Conservation (phyloP, 2,888 invertebrate species). For the Sinotaia quadrata region DNA sequence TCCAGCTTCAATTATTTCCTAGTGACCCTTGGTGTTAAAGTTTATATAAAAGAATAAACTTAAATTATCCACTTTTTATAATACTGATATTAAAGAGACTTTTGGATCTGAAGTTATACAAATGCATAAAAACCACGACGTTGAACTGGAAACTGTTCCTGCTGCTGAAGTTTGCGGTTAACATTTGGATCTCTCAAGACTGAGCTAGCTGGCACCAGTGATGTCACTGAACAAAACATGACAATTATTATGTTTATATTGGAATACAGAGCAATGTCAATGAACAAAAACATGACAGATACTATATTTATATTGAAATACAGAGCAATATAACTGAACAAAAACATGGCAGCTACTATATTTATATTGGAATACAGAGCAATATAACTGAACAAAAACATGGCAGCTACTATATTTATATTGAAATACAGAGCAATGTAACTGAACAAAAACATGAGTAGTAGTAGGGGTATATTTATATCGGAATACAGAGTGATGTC, state of each 20-base stretch:
- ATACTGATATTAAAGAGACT: no score
- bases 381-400: no score
- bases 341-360: neutral
- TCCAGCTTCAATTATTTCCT: no score
- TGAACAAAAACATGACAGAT: no score
- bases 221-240: slow-evolving; percentile 15
- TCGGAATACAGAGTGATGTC: neutral
- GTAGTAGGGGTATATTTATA: neutral
- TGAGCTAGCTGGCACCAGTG: slow-evolving; percentile 1
- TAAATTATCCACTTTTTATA: no score
- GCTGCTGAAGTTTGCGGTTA: slow-evolving; percentile 17
- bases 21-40: no score
- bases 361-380: neutral
- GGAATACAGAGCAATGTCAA: neutral
- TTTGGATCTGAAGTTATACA: slow-evolving; percentile 8
- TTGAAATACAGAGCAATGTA: no score
- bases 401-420: no score
- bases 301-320: no score
- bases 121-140: slow-evolving; percentile 18
- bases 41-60: no score
- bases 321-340: slow-evolving; percentile 19
- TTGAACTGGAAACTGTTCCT: neutral
- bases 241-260: neutral
- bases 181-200: slow-evolving; percentile 21
- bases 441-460: slow-evolving; percentile 12